A percentile compares a stretch with the other conserved stretches of the same genome.
Evolutionary conservation across 2,797 vertebrate species (phyloP).

Genomic region (Schizopygopsis malacanthus): DNA sequence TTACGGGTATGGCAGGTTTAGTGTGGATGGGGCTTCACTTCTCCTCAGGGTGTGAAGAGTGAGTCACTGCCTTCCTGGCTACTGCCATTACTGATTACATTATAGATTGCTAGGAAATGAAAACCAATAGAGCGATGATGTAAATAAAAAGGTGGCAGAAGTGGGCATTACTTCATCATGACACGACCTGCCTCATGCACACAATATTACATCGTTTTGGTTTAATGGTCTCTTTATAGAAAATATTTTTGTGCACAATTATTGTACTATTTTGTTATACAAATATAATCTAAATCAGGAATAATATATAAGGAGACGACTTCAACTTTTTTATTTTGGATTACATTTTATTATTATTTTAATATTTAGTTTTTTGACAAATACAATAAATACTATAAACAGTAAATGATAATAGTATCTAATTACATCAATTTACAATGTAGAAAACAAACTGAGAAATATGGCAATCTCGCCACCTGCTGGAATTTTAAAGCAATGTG

Average conservation of each 20-base stretch:
- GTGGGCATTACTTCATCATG: not conserved
- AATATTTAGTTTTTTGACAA: not conserved
- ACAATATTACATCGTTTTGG: not conserved
- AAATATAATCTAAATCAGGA: not conserved
- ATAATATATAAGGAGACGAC: not conserved
- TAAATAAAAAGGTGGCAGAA: constrained; percentile 22
- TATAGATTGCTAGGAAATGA: constrained; percentile 48
- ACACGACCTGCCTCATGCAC: not conserved
- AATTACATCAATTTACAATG: not conserved
- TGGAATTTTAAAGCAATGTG: not conserved
- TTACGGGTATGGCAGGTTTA: not conserved
- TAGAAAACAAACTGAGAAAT: not conserved
- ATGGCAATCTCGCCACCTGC: constrained; percentile 3
- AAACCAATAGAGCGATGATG: not conserved
- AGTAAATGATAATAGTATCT: not conserved
- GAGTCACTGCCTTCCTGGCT: constrained; percentile 42
- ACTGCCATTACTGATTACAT: constrained; percentile 20
- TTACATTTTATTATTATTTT: not conserved
- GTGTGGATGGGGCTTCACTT: constrained; percentile 26
- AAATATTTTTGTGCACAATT: not conserved
- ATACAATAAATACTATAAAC: not conserved
- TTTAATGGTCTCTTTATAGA: not conserved
- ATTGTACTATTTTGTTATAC: not conserved
- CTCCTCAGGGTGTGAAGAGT: constrained; percentile 34
- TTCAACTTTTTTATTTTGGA: not conserved